Evolutionary conservation across 2,113 vertebrate species (phyloP).

Genomic region (Petromus typicus): DNA sequence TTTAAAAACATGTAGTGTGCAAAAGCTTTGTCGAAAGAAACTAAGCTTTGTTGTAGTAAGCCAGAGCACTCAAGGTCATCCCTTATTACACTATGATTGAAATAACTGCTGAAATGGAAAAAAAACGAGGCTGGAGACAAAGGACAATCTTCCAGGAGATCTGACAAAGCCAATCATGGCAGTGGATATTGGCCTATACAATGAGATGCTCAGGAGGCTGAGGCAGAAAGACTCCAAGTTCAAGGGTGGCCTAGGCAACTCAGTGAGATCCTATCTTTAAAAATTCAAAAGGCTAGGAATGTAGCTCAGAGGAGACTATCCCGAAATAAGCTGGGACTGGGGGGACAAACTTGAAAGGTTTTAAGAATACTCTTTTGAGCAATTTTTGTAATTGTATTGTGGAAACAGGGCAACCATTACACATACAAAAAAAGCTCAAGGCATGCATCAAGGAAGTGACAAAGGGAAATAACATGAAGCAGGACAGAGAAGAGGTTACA

Average conservation of each 20-base stretch:
- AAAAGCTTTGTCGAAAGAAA: constrained; percentile 16
- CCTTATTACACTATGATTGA: background rate
- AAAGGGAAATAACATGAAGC: background rate
- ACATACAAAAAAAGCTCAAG: background rate
- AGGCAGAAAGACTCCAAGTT: background rate
- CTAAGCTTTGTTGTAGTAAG: background rate
- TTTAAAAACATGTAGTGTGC: background rate
- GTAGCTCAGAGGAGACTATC: background rate
- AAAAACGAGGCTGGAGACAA: background rate
- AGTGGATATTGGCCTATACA: background rate
- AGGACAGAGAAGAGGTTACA: background rate
- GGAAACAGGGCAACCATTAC: constrained; percentile 14
- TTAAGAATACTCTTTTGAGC: constrained; percentile 25
- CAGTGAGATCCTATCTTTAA: background rate
- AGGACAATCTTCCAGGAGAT: background rate
- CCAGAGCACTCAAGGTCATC: background rate
- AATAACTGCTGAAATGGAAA: background rate
- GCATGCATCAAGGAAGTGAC: background rate
- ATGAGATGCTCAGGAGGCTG: background rate
- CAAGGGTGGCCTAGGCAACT: background rate
- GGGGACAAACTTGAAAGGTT: background rate
- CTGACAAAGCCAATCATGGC: background rate
- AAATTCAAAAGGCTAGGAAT: background rate
- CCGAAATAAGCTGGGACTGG: background rate
- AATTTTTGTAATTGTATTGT: background rate